Conservation (phyloP, 2,113 vertebrate species). For the Accipiter virgatus region DNA sequence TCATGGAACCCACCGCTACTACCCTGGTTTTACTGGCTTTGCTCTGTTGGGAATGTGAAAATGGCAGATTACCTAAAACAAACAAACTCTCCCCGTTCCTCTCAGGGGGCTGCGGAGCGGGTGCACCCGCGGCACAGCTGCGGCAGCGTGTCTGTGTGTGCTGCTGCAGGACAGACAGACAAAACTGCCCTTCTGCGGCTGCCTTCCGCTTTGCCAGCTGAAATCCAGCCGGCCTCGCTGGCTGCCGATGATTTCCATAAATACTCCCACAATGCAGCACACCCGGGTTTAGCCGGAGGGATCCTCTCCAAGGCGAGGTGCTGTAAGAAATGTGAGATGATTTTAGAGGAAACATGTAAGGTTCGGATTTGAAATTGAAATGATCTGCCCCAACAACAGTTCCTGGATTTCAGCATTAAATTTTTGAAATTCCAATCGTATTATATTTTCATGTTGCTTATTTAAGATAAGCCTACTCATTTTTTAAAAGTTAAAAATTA, state of each 20-base stretch:
- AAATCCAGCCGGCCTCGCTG: neutral
- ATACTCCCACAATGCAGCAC: neutral
- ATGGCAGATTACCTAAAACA: rapidly evolving
- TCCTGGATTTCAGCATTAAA: neutral
- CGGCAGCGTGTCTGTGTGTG: neutral
- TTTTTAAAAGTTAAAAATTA: neutral
- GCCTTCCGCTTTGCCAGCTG: neutral
- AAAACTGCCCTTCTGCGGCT: neutral
- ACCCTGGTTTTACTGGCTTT: rapidly evolving
- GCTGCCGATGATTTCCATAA: neutral
- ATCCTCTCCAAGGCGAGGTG: neutral
- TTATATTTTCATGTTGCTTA: neutral
- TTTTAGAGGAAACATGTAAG: neutral
- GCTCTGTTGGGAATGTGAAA: rapidly evolving
- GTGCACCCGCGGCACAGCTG: neutral
- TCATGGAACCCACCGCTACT: rapidly evolving
- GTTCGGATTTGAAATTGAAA: neutral
- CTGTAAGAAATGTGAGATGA: neutral
- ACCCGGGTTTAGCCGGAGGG: neutral
- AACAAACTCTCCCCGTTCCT: rapidly evolving
- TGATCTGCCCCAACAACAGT: neutral
- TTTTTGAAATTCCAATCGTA: neutral
- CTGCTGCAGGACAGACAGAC: neutral
- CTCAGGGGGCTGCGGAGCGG: rapidly evolving
- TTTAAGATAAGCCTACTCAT: neutral